These are phyloP conservation scores for Salvelinus sp. DNA, from an alignment of 2,113 vertebrate species.

Conservation along the genomic window DNA sequence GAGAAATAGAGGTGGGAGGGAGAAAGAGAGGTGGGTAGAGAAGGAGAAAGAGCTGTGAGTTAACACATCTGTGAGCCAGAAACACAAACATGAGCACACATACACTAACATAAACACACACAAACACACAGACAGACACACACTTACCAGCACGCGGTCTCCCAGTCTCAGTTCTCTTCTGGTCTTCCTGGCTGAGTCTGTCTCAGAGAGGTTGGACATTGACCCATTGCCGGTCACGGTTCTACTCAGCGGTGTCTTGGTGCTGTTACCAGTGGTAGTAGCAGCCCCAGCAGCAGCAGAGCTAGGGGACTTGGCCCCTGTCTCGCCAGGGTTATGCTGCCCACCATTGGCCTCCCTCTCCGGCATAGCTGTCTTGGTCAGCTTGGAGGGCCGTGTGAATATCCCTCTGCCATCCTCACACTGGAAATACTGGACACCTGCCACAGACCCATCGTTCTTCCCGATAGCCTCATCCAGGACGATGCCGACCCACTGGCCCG, in stretches of 20 bases:
- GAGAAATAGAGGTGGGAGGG: slow-evolving; percentile 55
- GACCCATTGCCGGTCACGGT: slow-evolving; percentile 88
- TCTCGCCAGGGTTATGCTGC: slow-evolving; percentile 57
- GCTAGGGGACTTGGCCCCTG: slow-evolving; percentile 32
- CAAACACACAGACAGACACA: not conserved
- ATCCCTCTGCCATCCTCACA: slow-evolving; percentile 91
- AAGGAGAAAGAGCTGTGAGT: not conserved
- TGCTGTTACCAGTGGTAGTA: slow-evolving; percentile 60
- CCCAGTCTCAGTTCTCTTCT: slow-evolving; percentile 94
- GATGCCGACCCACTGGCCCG: slow-evolving; percentile 96
- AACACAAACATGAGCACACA: not conserved
- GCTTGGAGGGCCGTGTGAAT: slow-evolving; percentile 94
- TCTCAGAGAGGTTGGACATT: slow-evolving; percentile 92
- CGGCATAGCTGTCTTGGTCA: slow-evolving; percentile 72
- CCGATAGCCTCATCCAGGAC: slow-evolving; percentile 94
- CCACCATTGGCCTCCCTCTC: slow-evolving; percentile 85
- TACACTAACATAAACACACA: not conserved
- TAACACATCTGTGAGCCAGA: not conserved
- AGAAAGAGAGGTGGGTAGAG: slow-evolving; percentile 27
- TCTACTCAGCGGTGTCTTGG: slow-evolving; percentile 75
- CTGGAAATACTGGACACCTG: slow-evolving; percentile 94
- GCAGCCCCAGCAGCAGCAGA: slow-evolving; percentile 28
- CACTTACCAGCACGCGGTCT: slow-evolving; percentile 92
- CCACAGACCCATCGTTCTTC: slow-evolving; percentile 96
- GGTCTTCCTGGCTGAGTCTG: slow-evolving; percentile 92